Evolutionary conservation across 30 jellyfish, hydroid and myxozoan species (phyloP).

Genomic region (Hydractinia echinata): DNA sequence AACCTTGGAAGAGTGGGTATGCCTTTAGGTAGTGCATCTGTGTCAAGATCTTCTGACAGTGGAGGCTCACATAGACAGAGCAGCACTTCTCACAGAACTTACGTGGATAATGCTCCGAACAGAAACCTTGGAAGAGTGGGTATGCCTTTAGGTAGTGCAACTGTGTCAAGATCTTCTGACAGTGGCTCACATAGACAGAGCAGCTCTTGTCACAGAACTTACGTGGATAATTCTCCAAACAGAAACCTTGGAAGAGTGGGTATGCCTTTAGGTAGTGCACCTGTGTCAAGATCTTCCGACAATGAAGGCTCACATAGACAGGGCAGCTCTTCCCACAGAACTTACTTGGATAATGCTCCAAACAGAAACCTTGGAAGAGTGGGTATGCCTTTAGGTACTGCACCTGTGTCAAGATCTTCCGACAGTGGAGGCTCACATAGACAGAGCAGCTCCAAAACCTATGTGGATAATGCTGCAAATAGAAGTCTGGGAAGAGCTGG

Average conservation of each 20-base stretch:
- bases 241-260: slow-evolving; percentile 2
- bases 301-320: background rate
- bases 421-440: background rate
- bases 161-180: background rate
- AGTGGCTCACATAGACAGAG: background rate
- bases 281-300: background rate
- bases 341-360: background rate
- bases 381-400: background rate
- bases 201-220: background rate
- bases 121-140: slow-evolving; percentile 2
- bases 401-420: background rate
- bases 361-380: background rate
- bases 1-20: background rate
- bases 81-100: background rate
- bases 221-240: background rate
- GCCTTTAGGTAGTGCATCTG: background rate
- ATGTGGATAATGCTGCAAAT: background rate
- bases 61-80: background rate
- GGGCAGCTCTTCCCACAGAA: background rate
- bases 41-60: background rate
- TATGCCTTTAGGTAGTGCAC: background rate
- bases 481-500: background rate
- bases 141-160: background rate
- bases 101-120: background rate
- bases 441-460: background rate